Conservation (phyloP, 1,140 invertebrate species). For the Pachyrhynchus sulphureomaculatus region DNA sequence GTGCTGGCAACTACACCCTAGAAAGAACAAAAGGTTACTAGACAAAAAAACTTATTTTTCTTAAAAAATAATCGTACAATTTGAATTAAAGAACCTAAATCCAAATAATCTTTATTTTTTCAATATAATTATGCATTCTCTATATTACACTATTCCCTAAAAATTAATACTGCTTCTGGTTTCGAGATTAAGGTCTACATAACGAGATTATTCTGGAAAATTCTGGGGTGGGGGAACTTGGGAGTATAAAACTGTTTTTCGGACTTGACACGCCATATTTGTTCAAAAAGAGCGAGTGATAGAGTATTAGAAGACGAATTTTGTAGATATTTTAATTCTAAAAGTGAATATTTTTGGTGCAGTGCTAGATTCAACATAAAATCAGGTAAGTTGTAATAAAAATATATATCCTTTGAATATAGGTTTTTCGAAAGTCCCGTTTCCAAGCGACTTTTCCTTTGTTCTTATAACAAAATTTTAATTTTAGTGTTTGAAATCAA, state of each 20-base stretch:
- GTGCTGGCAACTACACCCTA: not conserved
- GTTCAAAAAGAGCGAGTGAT: not conserved
- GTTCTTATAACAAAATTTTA: constrained; percentile 52
- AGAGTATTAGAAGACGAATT: not conserved
- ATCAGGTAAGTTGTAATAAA: constrained; percentile 1
- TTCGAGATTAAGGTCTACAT: not conserved
- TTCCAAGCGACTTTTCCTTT: constrained; percentile 20
- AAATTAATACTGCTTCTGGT: not conserved
- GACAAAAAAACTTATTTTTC: not conserved
- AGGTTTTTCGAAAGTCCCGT: not conserved
- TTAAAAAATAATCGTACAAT: not conserved
- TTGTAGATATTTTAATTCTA: too few relatives aligned
- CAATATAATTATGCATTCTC: not conserved
- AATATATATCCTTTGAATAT: not conserved
- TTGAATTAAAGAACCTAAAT: not conserved
- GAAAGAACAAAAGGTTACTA: not conserved
- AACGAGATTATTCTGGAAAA: constrained; percentile 31
- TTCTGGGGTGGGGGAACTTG: constrained; percentile 24
- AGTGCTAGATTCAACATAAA: constrained; percentile 1
- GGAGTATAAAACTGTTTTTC: constrained; percentile 28
- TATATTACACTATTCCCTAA: not conserved
- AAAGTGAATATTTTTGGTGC: not conserved
- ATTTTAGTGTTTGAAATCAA: constrained; percentile 13
- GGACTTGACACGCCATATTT: not conserved
- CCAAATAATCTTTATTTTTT: too few relatives aligned